Base-by-base conservation (phyloP, 2,113 vertebrate genomes). In the Lucifuga dentata region DNA sequence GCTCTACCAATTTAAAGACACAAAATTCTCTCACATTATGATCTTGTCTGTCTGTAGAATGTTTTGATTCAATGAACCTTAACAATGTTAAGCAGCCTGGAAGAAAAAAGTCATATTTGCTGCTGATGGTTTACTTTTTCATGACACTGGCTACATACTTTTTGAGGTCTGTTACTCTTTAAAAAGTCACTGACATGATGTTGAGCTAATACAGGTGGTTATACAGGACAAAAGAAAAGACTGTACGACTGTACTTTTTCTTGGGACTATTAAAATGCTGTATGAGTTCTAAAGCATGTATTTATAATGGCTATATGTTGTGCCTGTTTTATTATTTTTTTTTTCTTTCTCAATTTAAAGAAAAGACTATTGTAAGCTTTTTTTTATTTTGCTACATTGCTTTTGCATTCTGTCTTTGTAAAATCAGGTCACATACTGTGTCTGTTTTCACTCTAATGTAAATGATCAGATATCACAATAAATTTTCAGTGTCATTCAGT, bases 391-490 rank as follows among this genome's bases (percentile, higher is more conserved):
- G 92, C 91, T 94, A 87, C 91, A 79, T 92, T 94, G 94, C 94
- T 95, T 29, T 93, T 91, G 89, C 90, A 86, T 91, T 91, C 86
- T 93, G 94, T 95, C 93, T 91, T 92, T 93, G 93, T 93, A 92
- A 91, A 29, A 90, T 89, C 86, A 93, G 92, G 93, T 94, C 91
- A 91, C 88, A 92, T 90, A 91, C 26, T 29, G 26, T 84, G 92
- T 96, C 90, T 90, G 90, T 93, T 95, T 95, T 95, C 95, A 96
- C 94, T 94, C 93, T 94, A 94, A 94, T 95, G 94, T 95, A 95
- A 90, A 94, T 91, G 84, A 89, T 92, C 87, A 91, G 92, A 94
- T 96, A 95, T 95, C 93, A 95, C 93, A 97, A 96, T 96, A 96
- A 96, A 97, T 93, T 94, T 95, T 92, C 92, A 92, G 91, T 94